These are phyloP conservation scores for Leiothrix lutea DNA, from an alignment of 2,113 vertebrate genomes.

Conservation along the genomic window DNA sequence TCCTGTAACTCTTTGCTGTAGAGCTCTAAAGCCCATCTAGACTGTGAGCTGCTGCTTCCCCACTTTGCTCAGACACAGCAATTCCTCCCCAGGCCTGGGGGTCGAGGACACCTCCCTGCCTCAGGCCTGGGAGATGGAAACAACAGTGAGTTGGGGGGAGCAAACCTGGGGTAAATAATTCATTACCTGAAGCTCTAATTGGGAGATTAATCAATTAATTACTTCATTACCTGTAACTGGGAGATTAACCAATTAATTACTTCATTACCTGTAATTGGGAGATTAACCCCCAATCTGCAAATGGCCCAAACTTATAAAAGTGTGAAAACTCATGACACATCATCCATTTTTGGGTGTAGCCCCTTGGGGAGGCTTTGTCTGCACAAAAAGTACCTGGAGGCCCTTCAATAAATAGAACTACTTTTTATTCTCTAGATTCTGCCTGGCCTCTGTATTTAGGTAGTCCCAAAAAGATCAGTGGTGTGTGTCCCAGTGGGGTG, in stretches of 20 bases:
- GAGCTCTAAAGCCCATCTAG: fast-evolving
- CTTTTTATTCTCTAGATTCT: not conserved
- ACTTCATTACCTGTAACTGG: not conserved
- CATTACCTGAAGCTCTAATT: not conserved
- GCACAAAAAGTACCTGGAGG: not conserved
- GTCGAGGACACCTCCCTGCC: not conserved
- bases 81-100: not conserved
- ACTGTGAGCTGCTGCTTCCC: not conserved
- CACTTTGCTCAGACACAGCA: not conserved
- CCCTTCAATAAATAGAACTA: not conserved
- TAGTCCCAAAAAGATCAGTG: fast-evolving
- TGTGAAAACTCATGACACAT: fast-evolving
- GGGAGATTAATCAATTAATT: not conserved
- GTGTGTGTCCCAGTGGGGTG: not conserved
- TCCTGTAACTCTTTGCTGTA: not conserved
- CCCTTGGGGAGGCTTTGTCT: not conserved
- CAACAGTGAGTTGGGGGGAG: fast-evolving
- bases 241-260: fast-evolving
- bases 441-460: not conserved
- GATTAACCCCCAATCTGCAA: not conserved
- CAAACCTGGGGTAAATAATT: not conserved
- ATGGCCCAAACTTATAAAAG: not conserved
- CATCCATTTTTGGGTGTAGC: not conserved
- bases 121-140: not conserved
- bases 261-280: not conserved